These are phyloP conservation scores for Heptranchias perlo DNA, from an alignment of 2,113 vertebrate genomes.

Conservation along the genomic window DNA sequence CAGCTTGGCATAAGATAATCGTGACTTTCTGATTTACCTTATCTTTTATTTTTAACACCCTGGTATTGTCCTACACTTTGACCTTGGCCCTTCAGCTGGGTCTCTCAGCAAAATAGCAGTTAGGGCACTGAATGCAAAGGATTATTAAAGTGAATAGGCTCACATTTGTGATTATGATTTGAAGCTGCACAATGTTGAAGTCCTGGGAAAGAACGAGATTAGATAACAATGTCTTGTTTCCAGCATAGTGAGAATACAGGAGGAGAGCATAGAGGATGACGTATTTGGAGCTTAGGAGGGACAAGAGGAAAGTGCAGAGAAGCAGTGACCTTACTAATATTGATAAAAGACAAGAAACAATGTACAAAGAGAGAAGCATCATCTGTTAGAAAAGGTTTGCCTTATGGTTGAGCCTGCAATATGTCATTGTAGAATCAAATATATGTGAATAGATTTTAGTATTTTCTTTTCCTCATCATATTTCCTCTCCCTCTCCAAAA, in stretches of 20 bases:
- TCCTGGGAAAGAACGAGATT: not conserved
- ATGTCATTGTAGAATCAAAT: too few species aligned
- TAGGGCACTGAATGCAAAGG: not conserved
- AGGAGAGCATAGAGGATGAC: not conserved
- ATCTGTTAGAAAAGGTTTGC: too few species aligned
- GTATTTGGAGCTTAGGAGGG: not conserved
- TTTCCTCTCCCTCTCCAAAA: too few species aligned
- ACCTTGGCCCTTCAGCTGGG: not conserved
- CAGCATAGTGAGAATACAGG: not conserved
- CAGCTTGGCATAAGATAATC: not conserved
- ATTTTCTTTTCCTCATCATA: too few species aligned
- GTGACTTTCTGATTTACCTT: not conserved
- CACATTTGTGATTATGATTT: not conserved
- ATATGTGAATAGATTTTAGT: too few species aligned
- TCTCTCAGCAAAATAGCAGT: not conserved
- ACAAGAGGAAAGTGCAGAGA: not conserved
- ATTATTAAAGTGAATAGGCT: not conserved
- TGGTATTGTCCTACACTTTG: not conserved
- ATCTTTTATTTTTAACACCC: not conserved
- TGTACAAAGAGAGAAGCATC: not conserved
- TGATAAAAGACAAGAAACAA: not conserved
- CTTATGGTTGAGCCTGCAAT: too few species aligned
- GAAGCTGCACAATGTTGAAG: not conserved
- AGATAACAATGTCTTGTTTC: not conserved
- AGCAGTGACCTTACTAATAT: not conserved